Base-by-base conservation (phyloP, 1,140 invertebrate species). In the Zaprionus ornatus region DNA sequence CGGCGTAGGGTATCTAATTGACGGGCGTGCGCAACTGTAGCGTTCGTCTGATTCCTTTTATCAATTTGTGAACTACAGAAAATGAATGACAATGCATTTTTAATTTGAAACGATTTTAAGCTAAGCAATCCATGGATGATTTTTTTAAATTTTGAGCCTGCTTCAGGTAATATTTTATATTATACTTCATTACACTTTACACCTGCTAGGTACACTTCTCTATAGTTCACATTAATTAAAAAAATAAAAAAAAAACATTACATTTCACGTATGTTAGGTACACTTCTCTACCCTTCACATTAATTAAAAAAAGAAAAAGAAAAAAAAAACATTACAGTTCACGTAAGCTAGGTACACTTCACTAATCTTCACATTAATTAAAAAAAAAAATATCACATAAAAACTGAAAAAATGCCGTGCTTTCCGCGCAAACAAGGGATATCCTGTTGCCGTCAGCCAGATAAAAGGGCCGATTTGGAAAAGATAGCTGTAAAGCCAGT, bases 401-500 rank as follows among this genome's bases (percentile, higher is more conserved):
- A 56, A 21, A 48, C 17, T 9, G 6, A 19, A 29, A 27, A 15
- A 37, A 65, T 65, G 62, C 62, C 62, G 32, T 65, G 62, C n/a
- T 65, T 65, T 13, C 23, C 15, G 25, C 64, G 42, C 0, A 55
- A 67, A 42, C 59, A 35, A 29, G 9, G 15, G 1, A 17, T 45
- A n/a, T 35, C 17, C 13, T 35, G 6, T 6, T 37, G 42, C 3
- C 25, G 52, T 37, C 17, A 21, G 13, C 65, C 54, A 1, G 35
- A 64, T 25, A 64, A 56, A 12, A 23, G 9, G 2, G 50, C 37
- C 6, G 67, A 57, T 7, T 25, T 21, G 5, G 76, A 85, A 60
- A 59, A 74, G 7, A 32, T 86, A 40, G 76, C 79, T 0, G 87
- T 87, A 2, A 90, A 84, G 37, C 82, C 91, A 6, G 91, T 92